Evolutionary conservation across 2,113 vertebrate species (phyloP).

Genomic region (Salvelinus sp.): DNA sequence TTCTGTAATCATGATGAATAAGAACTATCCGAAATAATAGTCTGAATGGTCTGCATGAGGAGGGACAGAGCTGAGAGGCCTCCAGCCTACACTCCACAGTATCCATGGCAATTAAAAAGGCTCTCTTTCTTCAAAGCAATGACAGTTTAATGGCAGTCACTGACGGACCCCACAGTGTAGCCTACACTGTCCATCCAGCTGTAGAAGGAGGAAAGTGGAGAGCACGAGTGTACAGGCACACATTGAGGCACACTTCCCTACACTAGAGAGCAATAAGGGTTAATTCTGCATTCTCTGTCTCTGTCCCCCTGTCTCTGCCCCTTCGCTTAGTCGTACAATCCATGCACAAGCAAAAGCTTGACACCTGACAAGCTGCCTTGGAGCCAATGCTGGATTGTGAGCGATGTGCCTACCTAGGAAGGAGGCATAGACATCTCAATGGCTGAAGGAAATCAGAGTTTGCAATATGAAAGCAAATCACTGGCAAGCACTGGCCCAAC

Average conservation of each 20-base stretch:
- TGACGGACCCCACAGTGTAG: background rate
- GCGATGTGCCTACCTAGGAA: background rate
- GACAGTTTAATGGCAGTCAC: background rate
- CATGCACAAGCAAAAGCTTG: background rate
- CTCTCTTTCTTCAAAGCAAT: background rate
- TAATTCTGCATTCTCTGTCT: background rate
- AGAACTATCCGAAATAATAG: background rate
- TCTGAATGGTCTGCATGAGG: background rate
- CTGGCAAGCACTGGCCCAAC: conserved; percentile 34
- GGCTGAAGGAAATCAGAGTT: background rate
- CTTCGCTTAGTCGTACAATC: background rate
- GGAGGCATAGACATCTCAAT: background rate
- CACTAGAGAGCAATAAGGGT: background rate
- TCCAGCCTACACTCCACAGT: conserved; percentile 6
- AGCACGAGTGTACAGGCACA: background rate
- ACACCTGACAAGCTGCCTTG: background rate
- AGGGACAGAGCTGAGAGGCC: background rate
- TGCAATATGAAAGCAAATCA: conserved; percentile 50
- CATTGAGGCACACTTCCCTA: too few species aligned
- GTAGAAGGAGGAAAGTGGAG: background rate
- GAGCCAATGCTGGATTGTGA: background rate
- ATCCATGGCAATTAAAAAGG: conserved; percentile 3
- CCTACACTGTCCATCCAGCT: background rate
- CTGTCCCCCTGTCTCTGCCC: background rate
- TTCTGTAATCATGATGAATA: background rate